These are phyloP conservation scores for Acestrorhynchus altus DNA, from an alignment of 2,797 vertebrate species.

Conservation along the genomic window DNA sequence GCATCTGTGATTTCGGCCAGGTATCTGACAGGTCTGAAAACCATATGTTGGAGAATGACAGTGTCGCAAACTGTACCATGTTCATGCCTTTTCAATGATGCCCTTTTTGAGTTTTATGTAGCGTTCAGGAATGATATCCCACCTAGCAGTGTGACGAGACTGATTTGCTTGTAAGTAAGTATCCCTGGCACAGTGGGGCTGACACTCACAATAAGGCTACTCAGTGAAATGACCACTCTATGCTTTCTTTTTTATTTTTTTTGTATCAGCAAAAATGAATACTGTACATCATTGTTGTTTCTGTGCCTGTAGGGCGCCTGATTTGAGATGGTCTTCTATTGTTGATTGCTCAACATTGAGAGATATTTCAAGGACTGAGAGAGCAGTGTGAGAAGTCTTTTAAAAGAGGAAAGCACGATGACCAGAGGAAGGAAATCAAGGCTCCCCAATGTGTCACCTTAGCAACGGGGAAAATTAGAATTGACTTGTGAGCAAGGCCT, in stretches of 20 bases:
- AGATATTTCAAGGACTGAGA: slow-evolving; percentile 62
- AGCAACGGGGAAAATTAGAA: slow-evolving; percentile 82
- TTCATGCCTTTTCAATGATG: slow-evolving; percentile 60
- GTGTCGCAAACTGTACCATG: slow-evolving; percentile 62
- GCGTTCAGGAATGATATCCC: slow-evolving; percentile 61
- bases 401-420: slow-evolving; percentile 74
- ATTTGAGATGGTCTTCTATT: slow-evolving; percentile 76
- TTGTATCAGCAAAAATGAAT: slow-evolving; percentile 72
- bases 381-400: slow-evolving; percentile 74
- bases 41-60: slow-evolving; percentile 68
- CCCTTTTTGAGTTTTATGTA: slow-evolving; percentile 43
- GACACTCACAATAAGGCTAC: slow-evolving; percentile 68
- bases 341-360: slow-evolving; percentile 77
- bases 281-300: slow-evolving; percentile 76
- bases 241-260: slow-evolving; percentile 62
- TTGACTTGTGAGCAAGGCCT: slow-evolving; percentile 80
- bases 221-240: slow-evolving; percentile 67
- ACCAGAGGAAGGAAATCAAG: slow-evolving; percentile 75
- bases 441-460: slow-evolving; percentile 78
- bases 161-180: slow-evolving; percentile 55
- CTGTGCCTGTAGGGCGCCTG: slow-evolving; percentile 63
- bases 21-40: slow-evolving; percentile 72
- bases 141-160: slow-evolving; percentile 34
- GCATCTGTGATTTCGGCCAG: slow-evolving; percentile 73
- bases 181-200: slow-evolving; percentile 61